Conservation (phyloP, 2,888 invertebrate species). For the Heliconius sara region DNA sequence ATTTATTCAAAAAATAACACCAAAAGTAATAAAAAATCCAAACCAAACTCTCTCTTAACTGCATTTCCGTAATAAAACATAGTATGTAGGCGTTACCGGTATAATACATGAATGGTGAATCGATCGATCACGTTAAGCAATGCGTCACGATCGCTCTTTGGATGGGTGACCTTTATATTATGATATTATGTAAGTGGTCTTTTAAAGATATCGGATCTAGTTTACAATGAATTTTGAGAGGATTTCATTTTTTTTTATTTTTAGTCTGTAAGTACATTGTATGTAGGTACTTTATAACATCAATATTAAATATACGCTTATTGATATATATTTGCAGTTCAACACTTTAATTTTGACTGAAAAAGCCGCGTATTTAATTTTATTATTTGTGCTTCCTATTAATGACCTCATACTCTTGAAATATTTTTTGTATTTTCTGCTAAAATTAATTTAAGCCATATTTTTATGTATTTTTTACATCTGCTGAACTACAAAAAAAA, state of each 20-base stretch:
- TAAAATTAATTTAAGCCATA: too few relatives aligned
- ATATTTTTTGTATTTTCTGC: too few relatives aligned
- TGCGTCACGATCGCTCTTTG: slow-evolving; percentile 27
- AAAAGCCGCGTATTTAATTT: too few relatives aligned
- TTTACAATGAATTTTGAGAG: slow-evolving; percentile 14
- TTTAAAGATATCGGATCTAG: slow-evolving; percentile 12
- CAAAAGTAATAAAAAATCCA: slow-evolving; percentile 12
- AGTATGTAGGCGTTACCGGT: slow-evolving; percentile 44
- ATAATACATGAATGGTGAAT: slow-evolving; percentile 39
- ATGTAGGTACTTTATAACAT: background rate
- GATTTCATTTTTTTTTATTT: slow-evolving; percentile 1
- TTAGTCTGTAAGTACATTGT: background rate
- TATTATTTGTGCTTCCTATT: too few relatives aligned
- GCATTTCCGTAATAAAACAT: slow-evolving; percentile 33
- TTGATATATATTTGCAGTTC: too few relatives aligned
- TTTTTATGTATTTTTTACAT: too few relatives aligned
- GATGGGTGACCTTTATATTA: slow-evolving; percentile 29
- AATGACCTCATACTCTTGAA: too few relatives aligned
- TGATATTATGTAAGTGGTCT: slow-evolving; percentile 29
- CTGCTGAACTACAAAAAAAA: too few relatives aligned
- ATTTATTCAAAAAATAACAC: slow-evolving; percentile 18
- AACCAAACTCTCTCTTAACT: slow-evolving; percentile 17
- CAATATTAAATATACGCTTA: background rate
- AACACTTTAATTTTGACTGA: too few relatives aligned
- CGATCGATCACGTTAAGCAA: slow-evolving; percentile 38